A percentile compares a stretch with the other conserved stretches of the same genome.
Conservation (phyloP, 2,113 vertebrate species). For the Paralichthys olivaceus region DNA sequence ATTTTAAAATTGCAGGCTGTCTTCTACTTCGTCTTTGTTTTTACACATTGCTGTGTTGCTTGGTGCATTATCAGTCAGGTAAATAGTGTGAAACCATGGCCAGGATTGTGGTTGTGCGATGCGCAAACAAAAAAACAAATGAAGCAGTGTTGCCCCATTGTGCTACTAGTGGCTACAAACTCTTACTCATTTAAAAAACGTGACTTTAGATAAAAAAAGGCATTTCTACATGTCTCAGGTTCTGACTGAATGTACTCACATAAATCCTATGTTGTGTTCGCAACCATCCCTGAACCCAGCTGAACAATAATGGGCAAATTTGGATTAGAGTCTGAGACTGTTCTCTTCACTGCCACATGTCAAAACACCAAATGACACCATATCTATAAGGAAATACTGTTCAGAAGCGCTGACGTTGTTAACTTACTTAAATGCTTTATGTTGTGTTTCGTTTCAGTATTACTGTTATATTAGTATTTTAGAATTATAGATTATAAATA, state of each 20-base stretch:
- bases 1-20: no score
- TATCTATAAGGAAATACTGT: no score
- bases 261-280: not conserved
- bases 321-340: no score
- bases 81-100: not conserved
- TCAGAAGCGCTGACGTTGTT: no score
- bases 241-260: not conserved
- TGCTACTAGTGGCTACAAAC: not conserved
- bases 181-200: not conserved
- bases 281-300: not conserved
- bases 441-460: not conserved
- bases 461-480: no score
- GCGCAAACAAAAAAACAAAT: not conserved
- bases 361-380: no score
- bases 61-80: not conserved
- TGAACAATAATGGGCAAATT: no score
- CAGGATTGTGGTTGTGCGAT: not conserved
- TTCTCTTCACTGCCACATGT: no score
- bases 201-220: not conserved
- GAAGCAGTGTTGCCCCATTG: no score
- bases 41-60: not conserved
- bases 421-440: no score
- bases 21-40: not conserved
- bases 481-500: no score
- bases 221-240: not conserved